phyloP scores from a whole-genome alignment of 2,113 vertebrate genomes.

The Clarias magur region DNA sequence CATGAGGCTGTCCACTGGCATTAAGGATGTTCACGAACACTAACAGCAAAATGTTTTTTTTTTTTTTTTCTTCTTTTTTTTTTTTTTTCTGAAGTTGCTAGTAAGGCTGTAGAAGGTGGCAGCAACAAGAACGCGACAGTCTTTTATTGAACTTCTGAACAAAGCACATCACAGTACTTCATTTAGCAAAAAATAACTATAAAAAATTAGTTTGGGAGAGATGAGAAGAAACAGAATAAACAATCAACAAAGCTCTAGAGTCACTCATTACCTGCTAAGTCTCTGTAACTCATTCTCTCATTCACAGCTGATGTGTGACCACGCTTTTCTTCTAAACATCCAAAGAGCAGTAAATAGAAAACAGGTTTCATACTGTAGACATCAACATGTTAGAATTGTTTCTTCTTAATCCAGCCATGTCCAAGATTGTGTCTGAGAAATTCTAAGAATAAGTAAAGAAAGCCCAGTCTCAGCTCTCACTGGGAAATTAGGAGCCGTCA shows the following conservation, averaged over 20 bases:
- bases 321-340: background rate
- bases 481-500: background rate
- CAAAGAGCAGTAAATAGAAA: background rate
- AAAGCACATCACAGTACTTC: background rate
- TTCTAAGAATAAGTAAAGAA: background rate
- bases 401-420: background rate
- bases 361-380: background rate
- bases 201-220: background rate
- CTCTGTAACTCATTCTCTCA: background rate
- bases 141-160: background rate
- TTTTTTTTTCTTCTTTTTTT: no score
- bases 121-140: background rate
- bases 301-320: background rate
- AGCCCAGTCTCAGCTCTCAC: background rate
- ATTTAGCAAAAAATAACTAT: background rate
- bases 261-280: background rate
- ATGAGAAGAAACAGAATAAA: background rate
- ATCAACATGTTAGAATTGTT: background rate
- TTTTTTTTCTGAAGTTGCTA: background rate
- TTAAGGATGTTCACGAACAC: background rate
- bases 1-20: background rate
- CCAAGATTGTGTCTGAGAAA: background rate
- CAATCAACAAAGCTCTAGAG: background rate
- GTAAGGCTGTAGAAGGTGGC: background rate
- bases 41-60: background rate